Evolutionary conservation across 2,113 vertebrate species (phyloP).

Genomic region (Cyanoliseus patagonus): DNA sequence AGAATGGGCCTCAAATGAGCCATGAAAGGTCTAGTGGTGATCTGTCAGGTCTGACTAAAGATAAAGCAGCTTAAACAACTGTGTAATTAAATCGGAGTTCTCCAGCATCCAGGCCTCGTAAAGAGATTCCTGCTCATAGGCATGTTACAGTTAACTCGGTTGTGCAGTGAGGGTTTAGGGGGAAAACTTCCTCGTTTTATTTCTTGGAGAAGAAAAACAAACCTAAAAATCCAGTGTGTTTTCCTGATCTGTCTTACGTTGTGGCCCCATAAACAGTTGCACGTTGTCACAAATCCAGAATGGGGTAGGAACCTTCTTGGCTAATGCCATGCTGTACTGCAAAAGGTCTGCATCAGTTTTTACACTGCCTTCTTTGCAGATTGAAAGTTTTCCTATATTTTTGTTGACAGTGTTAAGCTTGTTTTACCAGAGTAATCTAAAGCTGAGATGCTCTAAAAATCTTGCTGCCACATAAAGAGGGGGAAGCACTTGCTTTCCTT

Average conservation of each 20-base stretch:
- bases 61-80: neutral
- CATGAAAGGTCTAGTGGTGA: neutral
- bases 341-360: neutral
- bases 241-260: neutral
- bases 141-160: neutral
- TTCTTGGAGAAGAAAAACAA: neutral
- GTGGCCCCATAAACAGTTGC: neutral
- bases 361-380: neutral
- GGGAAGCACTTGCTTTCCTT: neutral
- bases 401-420: neutral
- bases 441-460: neutral
- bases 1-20: neutral
- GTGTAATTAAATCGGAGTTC: neutral
- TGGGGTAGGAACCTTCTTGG: neutral
- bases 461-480: neutral
- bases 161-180: accelerated
- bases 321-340: neutral
- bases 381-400: neutral
- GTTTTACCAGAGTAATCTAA: neutral
- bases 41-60: neutral
- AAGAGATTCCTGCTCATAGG: neutral
- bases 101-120: neutral
- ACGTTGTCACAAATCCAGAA: neutral
- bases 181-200: neutral
- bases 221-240: neutral